Percentiles rank a stretch among this genome's conserved stretches.
Evolutionary conservation across 1,140 invertebrate species (phyloP).

Genomic region (Drosophila paulistorum): DNA sequence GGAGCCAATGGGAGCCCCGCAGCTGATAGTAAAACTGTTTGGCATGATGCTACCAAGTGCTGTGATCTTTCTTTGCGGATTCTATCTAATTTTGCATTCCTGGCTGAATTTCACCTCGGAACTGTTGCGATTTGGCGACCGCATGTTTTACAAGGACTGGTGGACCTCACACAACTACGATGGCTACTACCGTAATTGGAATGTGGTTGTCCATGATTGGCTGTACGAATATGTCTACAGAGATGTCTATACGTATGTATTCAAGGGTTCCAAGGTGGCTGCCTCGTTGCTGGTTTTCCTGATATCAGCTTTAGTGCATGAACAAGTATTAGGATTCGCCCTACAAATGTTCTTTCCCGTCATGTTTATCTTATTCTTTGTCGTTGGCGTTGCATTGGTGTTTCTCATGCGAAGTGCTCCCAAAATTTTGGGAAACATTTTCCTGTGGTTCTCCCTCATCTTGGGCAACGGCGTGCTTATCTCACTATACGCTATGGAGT

Average conservation of each 20-base stretch:
- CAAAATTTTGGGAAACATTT: constrained; percentile 88
- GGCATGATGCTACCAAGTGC: constrained; percentile 90
- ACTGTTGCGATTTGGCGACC: constrained; percentile 92
- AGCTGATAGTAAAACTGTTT: constrained; percentile 87
- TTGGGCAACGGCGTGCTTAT: constrained; percentile 90
- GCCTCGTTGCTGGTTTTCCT: constrained; percentile 86
- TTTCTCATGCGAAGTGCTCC: constrained; percentile 84
- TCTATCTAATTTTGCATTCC: constrained; percentile 93
- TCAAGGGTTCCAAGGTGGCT: constrained; percentile 84
- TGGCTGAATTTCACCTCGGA: constrained; percentile 96
- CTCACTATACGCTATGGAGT: constrained; percentile 93
- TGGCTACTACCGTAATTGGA: constrained; percentile 96
- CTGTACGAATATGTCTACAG: constrained; percentile 95
- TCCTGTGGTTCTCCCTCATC: constrained; percentile 92
- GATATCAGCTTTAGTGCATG: constrained; percentile 91
- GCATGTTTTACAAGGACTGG: constrained; percentile 97
- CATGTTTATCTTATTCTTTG: constrained; percentile 88
- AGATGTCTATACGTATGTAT: constrained; percentile 88
- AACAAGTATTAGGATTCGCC: constrained; percentile 91
- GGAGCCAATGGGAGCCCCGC: constrained; percentile 85
- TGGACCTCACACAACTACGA: constrained; percentile 94
- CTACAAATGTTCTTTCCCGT: constrained; percentile 95
- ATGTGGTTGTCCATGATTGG: constrained; percentile 97
- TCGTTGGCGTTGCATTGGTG: constrained; percentile 85
- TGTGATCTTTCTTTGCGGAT: constrained; percentile 89